Conservation (phyloP, 2,888 invertebrate species). For the Sisyra nigra region DNA sequence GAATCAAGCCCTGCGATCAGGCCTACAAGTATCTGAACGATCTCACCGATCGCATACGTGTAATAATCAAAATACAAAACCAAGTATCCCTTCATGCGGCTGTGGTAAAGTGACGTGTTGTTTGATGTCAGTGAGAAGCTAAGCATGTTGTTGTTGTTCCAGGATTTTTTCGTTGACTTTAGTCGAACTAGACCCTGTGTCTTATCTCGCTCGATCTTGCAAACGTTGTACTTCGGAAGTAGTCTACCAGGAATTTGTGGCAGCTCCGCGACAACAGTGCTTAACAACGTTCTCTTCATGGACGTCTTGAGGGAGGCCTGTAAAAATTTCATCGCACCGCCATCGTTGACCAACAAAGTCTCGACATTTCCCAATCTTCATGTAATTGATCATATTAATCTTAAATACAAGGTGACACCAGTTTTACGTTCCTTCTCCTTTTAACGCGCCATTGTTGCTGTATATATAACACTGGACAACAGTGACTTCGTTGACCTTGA, state of each 20-base stretch:
- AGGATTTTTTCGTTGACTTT: slow-evolving; percentile 90
- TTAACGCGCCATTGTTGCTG: too few species aligned
- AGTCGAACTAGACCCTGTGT: slow-evolving; percentile 79
- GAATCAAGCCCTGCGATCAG: slow-evolving; percentile 66
- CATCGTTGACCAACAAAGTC: slow-evolving; percentile 55
- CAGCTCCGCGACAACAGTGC: slow-evolving; percentile 31
- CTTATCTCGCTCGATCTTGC: slow-evolving; percentile 78
- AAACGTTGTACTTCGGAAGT: slow-evolving; percentile 54
- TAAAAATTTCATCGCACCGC: slow-evolving; percentile 76
- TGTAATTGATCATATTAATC: too few species aligned
- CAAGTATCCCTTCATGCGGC: slow-evolving; percentile 67
- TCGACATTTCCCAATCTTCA: neutral
- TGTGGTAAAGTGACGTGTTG: slow-evolving; percentile 40
- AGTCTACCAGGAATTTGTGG: slow-evolving; percentile 23
- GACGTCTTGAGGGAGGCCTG: slow-evolving; percentile 79
- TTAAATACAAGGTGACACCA: too few species aligned
- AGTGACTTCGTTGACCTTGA: too few species aligned
- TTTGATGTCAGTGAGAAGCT: too few species aligned
- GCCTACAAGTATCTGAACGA: slow-evolving; percentile 69
- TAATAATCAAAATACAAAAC: slow-evolving; percentile 66
- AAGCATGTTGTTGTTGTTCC: slow-evolving; percentile 11
- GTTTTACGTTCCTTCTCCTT: too few species aligned
- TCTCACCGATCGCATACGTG: slow-evolving; percentile 63
- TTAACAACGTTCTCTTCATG: slow-evolving; percentile 39
- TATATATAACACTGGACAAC: too few species aligned